These are phyloP conservation scores for Dasyurus viverrinus DNA, from an alignment of 2,113 vertebrate genomes.

Conservation along the genomic window DNA sequence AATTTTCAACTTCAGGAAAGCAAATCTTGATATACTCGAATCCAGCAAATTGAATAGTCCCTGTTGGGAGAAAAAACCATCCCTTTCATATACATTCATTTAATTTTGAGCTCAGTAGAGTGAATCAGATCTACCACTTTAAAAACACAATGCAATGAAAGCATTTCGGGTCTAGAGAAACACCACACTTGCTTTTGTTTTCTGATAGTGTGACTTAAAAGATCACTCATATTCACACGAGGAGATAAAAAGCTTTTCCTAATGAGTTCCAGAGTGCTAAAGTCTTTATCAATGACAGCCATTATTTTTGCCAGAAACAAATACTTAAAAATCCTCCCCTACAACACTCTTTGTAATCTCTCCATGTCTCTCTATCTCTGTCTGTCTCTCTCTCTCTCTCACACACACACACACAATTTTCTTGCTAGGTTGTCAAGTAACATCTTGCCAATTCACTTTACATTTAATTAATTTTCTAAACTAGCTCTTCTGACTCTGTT, in stretches of 20 bases:
- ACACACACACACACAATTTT: background rate
- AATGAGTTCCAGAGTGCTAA: background rate
- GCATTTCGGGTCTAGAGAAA: accelerated
- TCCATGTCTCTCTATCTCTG: too few species aligned
- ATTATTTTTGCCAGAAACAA: constrained; percentile 12
- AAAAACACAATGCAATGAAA: too few species aligned
- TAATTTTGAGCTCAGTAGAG: background rate
- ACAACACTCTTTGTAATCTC: too few species aligned
- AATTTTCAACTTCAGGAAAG: background rate
- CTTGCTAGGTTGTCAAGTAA: background rate
- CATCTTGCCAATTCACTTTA: constrained; percentile 24
- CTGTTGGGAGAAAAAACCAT: background rate
- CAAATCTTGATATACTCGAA: background rate
- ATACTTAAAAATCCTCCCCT: background rate
- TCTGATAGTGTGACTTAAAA: background rate
- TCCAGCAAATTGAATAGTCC: background rate
- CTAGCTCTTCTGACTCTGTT: background rate
- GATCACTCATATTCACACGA: background rate
- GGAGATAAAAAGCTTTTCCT: background rate
- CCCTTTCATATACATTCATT: accelerated
- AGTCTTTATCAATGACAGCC: constrained; percentile 51
- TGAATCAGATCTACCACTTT: background rate
- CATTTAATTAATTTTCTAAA: background rate
- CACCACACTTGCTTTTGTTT: background rate
- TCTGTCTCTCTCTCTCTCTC: too few species aligned